Percentiles rank a stretch among this genome's conserved stretches.
Evolutionary conservation across 2,113 vertebrate species (phyloP).

Genomic region (Peucedramus taeniatus): DNA sequence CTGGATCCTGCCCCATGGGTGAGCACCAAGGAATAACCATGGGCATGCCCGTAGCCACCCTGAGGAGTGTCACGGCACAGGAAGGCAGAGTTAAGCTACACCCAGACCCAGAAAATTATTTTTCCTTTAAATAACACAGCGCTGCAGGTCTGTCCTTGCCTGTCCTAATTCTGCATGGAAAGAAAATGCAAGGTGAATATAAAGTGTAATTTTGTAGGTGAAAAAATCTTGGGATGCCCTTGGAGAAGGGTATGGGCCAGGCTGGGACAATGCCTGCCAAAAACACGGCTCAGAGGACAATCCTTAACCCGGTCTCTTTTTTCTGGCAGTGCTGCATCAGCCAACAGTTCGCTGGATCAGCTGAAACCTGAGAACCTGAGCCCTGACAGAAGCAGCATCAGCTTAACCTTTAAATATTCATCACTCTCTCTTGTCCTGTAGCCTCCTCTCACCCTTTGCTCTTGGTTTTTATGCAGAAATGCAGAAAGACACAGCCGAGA

Average conservation of each 20-base stretch:
- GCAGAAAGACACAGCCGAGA: background rate
- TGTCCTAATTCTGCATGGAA: background rate
- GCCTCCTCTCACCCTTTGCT: background rate
- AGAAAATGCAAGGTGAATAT: background rate
- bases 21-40: rapidly evolving
- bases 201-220: background rate
- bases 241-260: background rate
- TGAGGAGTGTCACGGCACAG: rapidly evolving
- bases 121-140: background rate
- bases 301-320: background rate
- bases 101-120: background rate
- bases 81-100: background rate
- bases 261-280: background rate
- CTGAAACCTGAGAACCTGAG: constrained; percentile 31
- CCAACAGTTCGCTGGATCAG: constrained; percentile 28
- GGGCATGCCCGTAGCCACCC: background rate
- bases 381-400: constrained; percentile 15
- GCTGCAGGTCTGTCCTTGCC: background rate
- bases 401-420: constrained; percentile 58
- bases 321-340: constrained; percentile 35
- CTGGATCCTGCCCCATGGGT: rapidly evolving
- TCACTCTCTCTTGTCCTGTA: background rate
- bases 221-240: background rate
- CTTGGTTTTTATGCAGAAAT: background rate
- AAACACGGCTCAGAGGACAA: background rate